These are phyloP conservation scores for Heliconius congener DNA, from an alignment of 1,140 invertebrate genomes.

Conservation along the genomic window DNA sequence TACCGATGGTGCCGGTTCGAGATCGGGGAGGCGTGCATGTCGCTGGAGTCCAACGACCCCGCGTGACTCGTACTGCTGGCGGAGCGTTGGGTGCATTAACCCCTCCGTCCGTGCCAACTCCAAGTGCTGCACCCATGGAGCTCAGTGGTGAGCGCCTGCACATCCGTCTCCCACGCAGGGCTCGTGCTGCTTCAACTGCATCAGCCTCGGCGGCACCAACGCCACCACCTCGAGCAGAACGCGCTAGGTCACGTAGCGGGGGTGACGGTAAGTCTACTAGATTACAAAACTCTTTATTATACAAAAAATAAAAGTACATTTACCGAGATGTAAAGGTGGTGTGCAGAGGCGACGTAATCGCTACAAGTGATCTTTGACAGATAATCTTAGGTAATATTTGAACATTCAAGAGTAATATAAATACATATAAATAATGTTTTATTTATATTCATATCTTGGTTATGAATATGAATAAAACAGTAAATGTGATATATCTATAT, in stretches of 20 bases:
- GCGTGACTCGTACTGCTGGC: slow-evolving; percentile 93
- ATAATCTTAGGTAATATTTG: too few relatives aligned
- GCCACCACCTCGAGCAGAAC: slow-evolving; percentile 37
- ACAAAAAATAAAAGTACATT: background rate
- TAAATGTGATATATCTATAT: too few relatives aligned
- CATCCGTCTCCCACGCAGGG: slow-evolving; percentile 50
- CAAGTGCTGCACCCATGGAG: slow-evolving; percentile 83
- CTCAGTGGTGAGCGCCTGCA: slow-evolving; percentile 59
- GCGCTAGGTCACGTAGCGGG: slow-evolving; percentile 54
- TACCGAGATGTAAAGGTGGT: too few relatives aligned
- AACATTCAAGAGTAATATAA: too few relatives aligned
- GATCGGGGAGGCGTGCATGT: slow-evolving; percentile 86
- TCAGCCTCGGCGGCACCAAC: slow-evolving; percentile 29
- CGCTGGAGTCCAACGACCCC: slow-evolving; percentile 92
- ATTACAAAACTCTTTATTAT: background rate
- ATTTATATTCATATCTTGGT: too few relatives aligned
- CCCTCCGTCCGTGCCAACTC: slow-evolving; percentile 84
- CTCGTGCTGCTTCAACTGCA: slow-evolving; percentile 45
- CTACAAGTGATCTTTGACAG: too few relatives aligned
- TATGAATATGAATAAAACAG: too few relatives aligned
- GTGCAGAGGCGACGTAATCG: too few relatives aligned
- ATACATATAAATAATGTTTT: too few relatives aligned
- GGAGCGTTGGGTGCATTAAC: slow-evolving; percentile 62
- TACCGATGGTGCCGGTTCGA: slow-evolving; percentile 90
- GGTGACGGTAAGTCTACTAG: slow-evolving; percentile 49